Evolutionary conservation across 2,113 vertebrate species (phyloP), one percentile per base, ranked within the genome.

Genomic region (Charadrius vociferus): DNA sequence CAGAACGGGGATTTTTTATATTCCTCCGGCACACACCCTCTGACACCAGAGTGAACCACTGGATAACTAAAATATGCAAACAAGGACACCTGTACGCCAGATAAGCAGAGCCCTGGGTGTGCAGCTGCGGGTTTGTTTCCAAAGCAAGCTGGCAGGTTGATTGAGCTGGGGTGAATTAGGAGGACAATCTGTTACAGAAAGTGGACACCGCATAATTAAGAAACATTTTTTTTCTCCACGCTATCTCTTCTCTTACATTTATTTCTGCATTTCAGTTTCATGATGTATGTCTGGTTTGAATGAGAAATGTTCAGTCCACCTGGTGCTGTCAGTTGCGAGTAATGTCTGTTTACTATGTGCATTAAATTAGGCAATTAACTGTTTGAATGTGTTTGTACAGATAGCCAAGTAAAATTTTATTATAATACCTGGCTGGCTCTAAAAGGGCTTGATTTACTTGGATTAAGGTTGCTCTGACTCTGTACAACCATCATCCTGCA

Each of bases 361-460:
- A 77, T 93, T 96, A 86, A 95, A 95, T 93, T 62, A 91, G 59
- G 50, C 89, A 91, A 93, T 95, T 94, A 97, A 62, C 66, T 49
- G 6, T 77, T 85, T 82, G 81, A 85, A 87, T 58, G 18, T 82
- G 77, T 75, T 92, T 82, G 45, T 85, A 75, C 45, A 87, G 78
- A 87, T 77, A 96, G 24, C 29, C 27, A 52, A 75, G 88, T 68
- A 58, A 87, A 90, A 66, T 88, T 90, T 70, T 62, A 85, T 85
- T 83, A 6, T 37, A 82, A 77, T 96, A 85, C 62, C 74, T 88
- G 30, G 3, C 26, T 82, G 72, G 18, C 55, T 93, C 29, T 50
- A 81, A 75, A 87, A 77, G 26, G 71, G 2, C 17, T 84, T 85
- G 53, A 77, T 71, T 90, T 81, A 65, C 55, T 77, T 49, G 58